Evolutionary conservation across 2,888 invertebrate genomes (phyloP).

Genomic region (Noctua janthina): DNA sequence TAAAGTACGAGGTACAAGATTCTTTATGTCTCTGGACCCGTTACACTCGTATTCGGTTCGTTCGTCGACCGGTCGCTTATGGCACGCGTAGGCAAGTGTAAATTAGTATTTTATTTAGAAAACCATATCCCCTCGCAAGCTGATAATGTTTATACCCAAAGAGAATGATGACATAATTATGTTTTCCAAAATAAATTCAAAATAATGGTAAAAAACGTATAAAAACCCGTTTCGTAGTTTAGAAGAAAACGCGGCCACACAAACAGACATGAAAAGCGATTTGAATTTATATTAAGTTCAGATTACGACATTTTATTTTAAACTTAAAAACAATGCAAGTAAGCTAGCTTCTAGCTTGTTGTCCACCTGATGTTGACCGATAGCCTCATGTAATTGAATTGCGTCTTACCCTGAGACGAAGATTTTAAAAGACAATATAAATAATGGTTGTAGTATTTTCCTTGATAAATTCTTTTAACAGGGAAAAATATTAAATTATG

Average conservation of each 20-base stretch:
- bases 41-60: too few relatives aligned
- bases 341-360: not conserved
- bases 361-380: constrained; percentile 25
- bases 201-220: too few relatives aligned
- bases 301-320: not conserved
- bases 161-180: too few relatives aligned
- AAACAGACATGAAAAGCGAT: not conserved
- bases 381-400: constrained; percentile 12
- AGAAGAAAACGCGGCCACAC: not conserved
- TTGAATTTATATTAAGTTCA: not conserved
- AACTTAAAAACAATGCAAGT: not conserved
- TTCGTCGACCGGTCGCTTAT: too few relatives aligned
- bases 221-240: not conserved
- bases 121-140: too few relatives aligned
- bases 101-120: too few relatives aligned
- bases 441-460: not conserved
- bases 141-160: too few relatives aligned
- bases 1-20: too few relatives aligned
- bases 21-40: too few relatives aligned
- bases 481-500: not conserved
- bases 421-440: not conserved
- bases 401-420: not conserved
- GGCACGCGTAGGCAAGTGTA: too few relatives aligned
- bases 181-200: too few relatives aligned
- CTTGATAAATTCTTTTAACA: not conserved